Base-by-base conservation (phyloP, 2,113 vertebrate species). In the Corythornis madagascariensis region DNA sequence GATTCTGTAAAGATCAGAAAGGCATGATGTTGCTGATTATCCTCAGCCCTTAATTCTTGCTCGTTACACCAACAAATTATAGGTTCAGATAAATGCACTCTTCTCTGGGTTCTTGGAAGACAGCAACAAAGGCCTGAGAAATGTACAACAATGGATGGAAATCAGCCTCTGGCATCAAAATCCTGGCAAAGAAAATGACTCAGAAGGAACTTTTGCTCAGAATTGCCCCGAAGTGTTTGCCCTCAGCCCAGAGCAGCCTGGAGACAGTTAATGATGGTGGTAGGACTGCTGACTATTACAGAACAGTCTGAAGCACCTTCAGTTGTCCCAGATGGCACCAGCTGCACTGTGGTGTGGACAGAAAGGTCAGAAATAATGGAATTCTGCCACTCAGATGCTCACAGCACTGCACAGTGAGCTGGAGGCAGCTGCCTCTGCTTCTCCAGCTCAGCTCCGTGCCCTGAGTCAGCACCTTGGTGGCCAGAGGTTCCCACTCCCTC, bases 51-150 rank as follows among this genome's bases (percentile, higher is more conserved):
- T 92, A 92, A 94, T 94, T 91, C 66, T 43, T 90, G 88, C 47
- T 90, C 63, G 8, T 83, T 94, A 71, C 40, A 29, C 64, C 72
- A 69, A 35, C 55, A 94, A 95, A 96, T 94, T 88, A 94, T 9
- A 96, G 73, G 72, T 92, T 91, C 45, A 63, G 80, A 26, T 16
- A 93, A 85, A 90, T 20, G 25, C 55, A 45, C 35, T 85, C 33
- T 88, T 82, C 69, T 83, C 43, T 63, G 38, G 50, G 60, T 76
- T 84, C 74, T 69, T 90, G 63, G 66, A 83, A 86, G 89, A 94
- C 10, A 63, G 61, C 26, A 92, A 88, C 91, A 93, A 79, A 83
- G 94, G 42, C 59, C 66, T 43, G 59, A 73, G 76, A 92, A 92
- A 55, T 21, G 31, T 31, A 76, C 26, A 86, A 35, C 38, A 88